Base-by-base conservation (phyloP, 2,888 invertebrate genomes). In the Caenorhabditis sp. region DNA sequence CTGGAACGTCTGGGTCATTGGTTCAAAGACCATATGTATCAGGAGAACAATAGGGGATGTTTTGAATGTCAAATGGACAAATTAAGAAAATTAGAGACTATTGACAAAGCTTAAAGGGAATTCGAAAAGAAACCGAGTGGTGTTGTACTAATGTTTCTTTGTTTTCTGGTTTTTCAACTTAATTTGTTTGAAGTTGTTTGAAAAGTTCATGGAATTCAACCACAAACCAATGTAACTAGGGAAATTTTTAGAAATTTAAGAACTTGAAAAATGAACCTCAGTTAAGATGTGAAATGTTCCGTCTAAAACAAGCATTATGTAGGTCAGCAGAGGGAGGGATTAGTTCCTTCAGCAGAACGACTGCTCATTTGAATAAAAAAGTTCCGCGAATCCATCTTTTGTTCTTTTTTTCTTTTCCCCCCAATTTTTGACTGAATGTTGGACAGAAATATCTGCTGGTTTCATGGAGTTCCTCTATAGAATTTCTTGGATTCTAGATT, bases 311-410 rank as follows among this genome's bases (percentile, higher is more conserved):
- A 9, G 9, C 32, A 32, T 32, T 32, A 32, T 32, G 32, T 32
- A 32, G 32, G 32, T 32, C 32, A 32, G 4, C 32, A 13, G 40
- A 2, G 18, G 40, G 40, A 2, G 18, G 51, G 51, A 51, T 51
- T 51, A 51, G 50, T 18, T 50, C 8, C 22, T 22, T 50, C 5
- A 20, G 20, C 50, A 50, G 50, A 50, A 51, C 18, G 6, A 13
- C 26, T 51, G 18, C 51, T 22, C 26, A 24, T 51, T 51, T 51
- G 51, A 51, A 51, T 51, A 15, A 24, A 51, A 51, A 24, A 51
- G 51, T 51, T 51, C 51, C 51, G 22, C 26, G 51, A 51, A 51
- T 24, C 13, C 51, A 51, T 22, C 24, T 47, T 47, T 47, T 47
- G 47, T 47, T 47, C 5, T 47, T 5, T 3, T 47, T 18, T 18